Percentiles rank a stretch among this genome's conserved stretches.
Evolutionary conservation across 2,797 vertebrate species (phyloP).

Genomic region (Molothrus ater): DNA sequence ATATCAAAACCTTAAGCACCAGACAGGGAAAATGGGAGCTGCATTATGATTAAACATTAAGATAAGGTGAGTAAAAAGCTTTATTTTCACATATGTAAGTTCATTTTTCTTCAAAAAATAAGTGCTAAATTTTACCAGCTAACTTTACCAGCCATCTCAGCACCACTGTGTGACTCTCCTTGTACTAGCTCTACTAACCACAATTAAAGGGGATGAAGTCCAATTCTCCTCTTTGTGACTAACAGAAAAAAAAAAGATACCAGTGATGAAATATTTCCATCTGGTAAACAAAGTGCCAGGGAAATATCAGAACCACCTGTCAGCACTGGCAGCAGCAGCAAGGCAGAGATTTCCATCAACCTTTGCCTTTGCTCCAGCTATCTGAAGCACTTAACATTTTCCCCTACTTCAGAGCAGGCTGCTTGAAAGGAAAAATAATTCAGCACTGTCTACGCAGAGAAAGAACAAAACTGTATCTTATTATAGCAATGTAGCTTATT

Average conservation of each 20-base stretch:
- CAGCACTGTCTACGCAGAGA: not conserved
- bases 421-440: constrained; percentile 31
- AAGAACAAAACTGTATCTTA: not conserved
- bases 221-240: not conserved
- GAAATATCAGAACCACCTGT: not conserved
- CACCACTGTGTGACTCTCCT: not conserved
- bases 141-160: not conserved
- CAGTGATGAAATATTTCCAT: constrained; percentile 25
- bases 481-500: not conserved
- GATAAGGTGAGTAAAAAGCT: not conserved
- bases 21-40: not conserved
- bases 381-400: constrained; percentile 8
- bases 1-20: not conserved
- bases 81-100: not conserved
- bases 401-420: not conserved
- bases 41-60: constrained; percentile 10
- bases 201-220: not conserved
- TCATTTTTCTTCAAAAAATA: not conserved
- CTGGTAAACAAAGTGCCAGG: constrained; percentile 8
- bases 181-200: not conserved
- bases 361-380: constrained; percentile 6
- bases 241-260: not conserved
- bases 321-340: not conserved
- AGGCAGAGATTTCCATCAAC: constrained; percentile 31
- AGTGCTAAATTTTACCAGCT: not conserved